Evolutionary conservation across 1,140 invertebrate species (phyloP).

Genomic region (Mamestra configurata): DNA sequence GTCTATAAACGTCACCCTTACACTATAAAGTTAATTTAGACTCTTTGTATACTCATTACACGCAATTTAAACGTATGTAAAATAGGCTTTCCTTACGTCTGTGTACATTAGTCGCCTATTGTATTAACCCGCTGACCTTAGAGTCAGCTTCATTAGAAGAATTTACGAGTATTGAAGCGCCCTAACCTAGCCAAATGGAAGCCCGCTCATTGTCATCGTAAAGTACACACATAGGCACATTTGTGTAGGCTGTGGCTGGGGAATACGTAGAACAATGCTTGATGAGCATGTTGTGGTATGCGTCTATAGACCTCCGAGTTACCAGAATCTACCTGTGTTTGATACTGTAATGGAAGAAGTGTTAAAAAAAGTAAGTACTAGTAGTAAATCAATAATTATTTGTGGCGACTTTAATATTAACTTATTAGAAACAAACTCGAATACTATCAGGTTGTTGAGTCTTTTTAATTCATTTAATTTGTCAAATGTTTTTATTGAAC

Average conservation of each 20-base stretch:
- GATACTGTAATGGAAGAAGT: no score
- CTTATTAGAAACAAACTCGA: no score
- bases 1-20: slow-evolving; percentile 4
- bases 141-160: slow-evolving; percentile 53
- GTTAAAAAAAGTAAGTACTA: no score
- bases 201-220: not conserved
- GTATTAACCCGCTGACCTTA: slow-evolving; percentile 50
- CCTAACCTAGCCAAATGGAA: slow-evolving; percentile 44
- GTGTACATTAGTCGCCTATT: slow-evolving; percentile 46
- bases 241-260: not conserved
- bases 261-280: no score
- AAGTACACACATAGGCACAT: slow-evolving; percentile 17
- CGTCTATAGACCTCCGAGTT: no score
- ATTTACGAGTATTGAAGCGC: slow-evolving; percentile 54
- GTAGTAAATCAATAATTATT: no score
- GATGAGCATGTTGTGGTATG: no score
- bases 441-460: no score
- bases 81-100: slow-evolving; percentile 29
- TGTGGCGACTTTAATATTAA: no score
- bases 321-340: no score
- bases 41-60: slow-evolving; percentile 38
- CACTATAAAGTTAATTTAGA: slow-evolving; percentile 28
- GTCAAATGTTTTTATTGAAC: no score
- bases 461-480: no score
- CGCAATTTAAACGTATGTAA: slow-evolving; percentile 36